Conservation (phyloP, 1,140 invertebrate species). For the Choristoneura fumiferana region DNA sequence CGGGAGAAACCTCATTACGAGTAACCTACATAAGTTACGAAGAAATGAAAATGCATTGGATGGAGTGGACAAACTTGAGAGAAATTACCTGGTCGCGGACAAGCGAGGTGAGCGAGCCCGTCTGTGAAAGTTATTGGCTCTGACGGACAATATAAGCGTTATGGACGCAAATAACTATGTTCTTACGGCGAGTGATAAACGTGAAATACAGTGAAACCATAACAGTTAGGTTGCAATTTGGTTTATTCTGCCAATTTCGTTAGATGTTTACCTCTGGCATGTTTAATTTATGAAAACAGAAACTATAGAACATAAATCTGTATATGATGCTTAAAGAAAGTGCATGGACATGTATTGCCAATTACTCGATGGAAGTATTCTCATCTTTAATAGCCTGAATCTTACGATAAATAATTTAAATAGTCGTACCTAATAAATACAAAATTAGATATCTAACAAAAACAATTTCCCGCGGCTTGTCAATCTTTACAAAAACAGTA, state of each 20-base stretch:
- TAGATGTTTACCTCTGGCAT: too few relatives aligned
- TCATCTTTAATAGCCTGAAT: too few relatives aligned
- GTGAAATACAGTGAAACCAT: background rate
- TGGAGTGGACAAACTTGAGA: conserved; percentile 8
- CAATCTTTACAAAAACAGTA: background rate
- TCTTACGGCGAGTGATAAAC: background rate
- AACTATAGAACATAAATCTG: too few relatives aligned
- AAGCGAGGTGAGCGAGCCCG: background rate
- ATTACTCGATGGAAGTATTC: too few relatives aligned
- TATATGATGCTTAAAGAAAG: too few relatives aligned
- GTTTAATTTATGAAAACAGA: too few relatives aligned
- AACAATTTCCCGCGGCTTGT: background rate
- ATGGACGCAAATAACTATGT: conserved; percentile 16
- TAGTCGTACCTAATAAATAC: too few relatives aligned
- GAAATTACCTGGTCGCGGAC: conserved; percentile 13
- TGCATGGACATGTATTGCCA: too few relatives aligned
- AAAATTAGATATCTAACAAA: background rate
- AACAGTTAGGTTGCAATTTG: too few relatives aligned
- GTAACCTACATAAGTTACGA: conserved; percentile 14
- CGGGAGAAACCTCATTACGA: conserved; percentile 20
- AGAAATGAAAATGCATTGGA: conserved; percentile 19
- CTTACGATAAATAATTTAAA: too few relatives aligned
- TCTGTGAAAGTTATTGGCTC: conserved; percentile 19
- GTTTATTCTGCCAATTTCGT: too few relatives aligned
- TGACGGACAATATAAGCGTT: conserved; percentile 16